These are phyloP conservation scores for Myotis vivesi DNA, from an alignment of 2,797 vertebrate genomes.

Conservation along the genomic window DNA sequence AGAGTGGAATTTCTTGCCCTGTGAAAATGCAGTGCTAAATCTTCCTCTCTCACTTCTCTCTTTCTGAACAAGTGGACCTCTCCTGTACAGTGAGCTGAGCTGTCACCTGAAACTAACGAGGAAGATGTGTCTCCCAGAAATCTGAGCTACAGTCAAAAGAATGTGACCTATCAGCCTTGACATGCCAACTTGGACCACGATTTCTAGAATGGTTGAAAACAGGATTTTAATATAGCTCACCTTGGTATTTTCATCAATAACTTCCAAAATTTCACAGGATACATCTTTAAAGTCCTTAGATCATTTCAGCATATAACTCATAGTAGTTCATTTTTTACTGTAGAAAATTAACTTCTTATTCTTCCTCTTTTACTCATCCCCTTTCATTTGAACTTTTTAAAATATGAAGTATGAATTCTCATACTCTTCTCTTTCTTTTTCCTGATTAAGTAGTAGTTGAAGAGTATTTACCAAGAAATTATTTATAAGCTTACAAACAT, in stretches of 20 bases:
- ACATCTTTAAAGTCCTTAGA: constrained; percentile 79
- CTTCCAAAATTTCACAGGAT: constrained; percentile 83
- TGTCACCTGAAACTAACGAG: constrained; percentile 89
- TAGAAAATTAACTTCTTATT: neutral
- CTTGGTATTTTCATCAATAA: constrained; percentile 85
- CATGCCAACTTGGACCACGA: constrained; percentile 84
- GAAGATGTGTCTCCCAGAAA: constrained; percentile 86
- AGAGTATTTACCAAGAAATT: constrained; percentile 72
- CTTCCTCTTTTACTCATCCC: neutral
- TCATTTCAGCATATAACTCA: constrained; percentile 78
- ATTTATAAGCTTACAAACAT: constrained; percentile 51
- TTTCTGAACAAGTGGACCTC: constrained; percentile 85
- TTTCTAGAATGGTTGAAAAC: constrained; percentile 86
- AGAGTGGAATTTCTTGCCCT: constrained; percentile 90
- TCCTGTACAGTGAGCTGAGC: constrained; percentile 85
- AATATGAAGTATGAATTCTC: neutral
- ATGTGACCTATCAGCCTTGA: constrained; percentile 81
- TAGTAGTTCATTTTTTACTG: constrained; percentile 78
- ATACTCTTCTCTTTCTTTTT: neutral
- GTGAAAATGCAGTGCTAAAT: constrained; percentile 89
- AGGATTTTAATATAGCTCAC: constrained; percentile 86
- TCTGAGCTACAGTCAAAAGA: constrained; percentile 85
- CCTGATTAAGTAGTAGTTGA: neutral
- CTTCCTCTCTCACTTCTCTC: constrained; percentile 83
- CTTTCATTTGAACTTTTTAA: neutral